Base-by-base conservation (phyloP, 2,888 invertebrate species). In the Dorcus hopei region DNA sequence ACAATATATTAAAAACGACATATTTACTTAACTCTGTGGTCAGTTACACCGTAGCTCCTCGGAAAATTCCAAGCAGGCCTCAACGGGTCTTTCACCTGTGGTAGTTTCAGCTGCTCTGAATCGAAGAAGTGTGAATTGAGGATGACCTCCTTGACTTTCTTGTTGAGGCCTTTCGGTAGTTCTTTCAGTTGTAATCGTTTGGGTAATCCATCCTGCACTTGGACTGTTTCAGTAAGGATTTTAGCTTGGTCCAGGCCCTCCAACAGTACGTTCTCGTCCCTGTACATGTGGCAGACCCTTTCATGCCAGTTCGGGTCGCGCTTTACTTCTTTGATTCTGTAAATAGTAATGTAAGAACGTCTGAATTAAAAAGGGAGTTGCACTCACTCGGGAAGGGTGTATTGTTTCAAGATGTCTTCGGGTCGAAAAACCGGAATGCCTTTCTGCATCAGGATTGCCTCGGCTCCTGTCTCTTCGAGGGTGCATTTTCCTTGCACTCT, bases 241-340 rank as follows among this genome's bases (percentile, higher is more conserved):
- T 90, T 87, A 0, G 92, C 92, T 80, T 95, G 95, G 1, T 82
- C 75, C 52, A 89, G 70, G 9, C 93, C 95, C 77, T 87, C 85
- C 23, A 91, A 70, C 3, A 91, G 77, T 7, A 89, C 86, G 77
- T 85, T 87, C 39, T 80, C 77, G 65, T 87, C 84, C 55, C 79
- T 80, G 59, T 85, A 84, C 1, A 82, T 79, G 60, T 86, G 81
- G 67, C 89, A 87, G 4, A 82, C 80, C 61, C 77, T 79, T 14
- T 83, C 77, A 67, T 89, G 85, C 82, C 87, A 90, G 54, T 87
- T 80, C 2, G 87, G 87, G 75, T 89, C 26, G 3, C 26, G 26
- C 7, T 7, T 33, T 33, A 33, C 71, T 38, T 75, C 53, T 63
- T 75, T 68, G 39, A 75, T 58, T 57, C 76, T 78, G 58, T 38